These are phyloP conservation scores for Penelope pileata DNA, from an alignment of 2,113 vertebrate species.

Conservation along the genomic window DNA sequence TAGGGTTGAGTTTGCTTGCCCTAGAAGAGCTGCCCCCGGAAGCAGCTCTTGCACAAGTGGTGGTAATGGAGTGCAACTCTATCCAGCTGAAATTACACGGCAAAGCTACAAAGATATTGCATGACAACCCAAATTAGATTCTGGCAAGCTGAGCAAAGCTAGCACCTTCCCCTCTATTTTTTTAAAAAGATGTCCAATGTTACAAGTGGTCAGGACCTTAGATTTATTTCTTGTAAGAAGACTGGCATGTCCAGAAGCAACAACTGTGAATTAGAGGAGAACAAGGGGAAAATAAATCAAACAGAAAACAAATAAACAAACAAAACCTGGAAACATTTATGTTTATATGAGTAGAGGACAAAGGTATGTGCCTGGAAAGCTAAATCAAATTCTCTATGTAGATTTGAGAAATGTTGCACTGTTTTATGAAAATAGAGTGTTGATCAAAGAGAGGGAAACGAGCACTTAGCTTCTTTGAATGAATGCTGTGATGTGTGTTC, in stretches of 20 bases:
- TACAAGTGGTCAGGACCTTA: not conserved
- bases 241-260: not conserved
- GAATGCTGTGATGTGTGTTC: not conserved
- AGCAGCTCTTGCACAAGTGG: not conserved
- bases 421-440: not conserved
- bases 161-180: not conserved
- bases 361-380: not conserved
- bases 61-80: not conserved
- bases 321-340: not conserved
- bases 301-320: not conserved
- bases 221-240: slow-evolving; percentile 12
- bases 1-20: not conserved
- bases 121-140: slow-evolving; percentile 35
- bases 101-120: slow-evolving; percentile 6
- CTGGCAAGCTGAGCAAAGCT: slow-evolving; percentile 36
- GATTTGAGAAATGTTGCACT: not conserved
- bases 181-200: slow-evolving; percentile 5
- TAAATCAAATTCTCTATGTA: not conserved
- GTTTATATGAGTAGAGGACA: not conserved
- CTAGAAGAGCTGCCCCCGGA: not conserved
- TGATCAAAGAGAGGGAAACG: not conserved
- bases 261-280: not conserved
- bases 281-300: not conserved
- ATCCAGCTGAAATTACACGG: slow-evolving; percentile 16
- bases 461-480: not conserved